Evolutionary conservation across 2,888 invertebrate species (phyloP).

Genomic region (Cheilosia variabilis): DNA sequence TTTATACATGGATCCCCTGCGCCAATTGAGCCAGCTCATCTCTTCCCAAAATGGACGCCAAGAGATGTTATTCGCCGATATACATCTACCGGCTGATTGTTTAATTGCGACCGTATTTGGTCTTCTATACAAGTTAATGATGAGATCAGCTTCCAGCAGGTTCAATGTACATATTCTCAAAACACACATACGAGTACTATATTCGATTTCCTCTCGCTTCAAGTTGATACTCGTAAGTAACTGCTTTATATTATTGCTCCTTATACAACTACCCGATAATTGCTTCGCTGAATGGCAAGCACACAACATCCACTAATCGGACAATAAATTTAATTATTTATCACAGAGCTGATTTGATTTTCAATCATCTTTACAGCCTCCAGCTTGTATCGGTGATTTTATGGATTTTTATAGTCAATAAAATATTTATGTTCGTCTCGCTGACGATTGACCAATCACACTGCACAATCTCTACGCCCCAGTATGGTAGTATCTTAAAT

Average conservation of each 20-base stretch:
- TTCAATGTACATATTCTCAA: neutral
- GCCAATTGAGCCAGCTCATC: neutral
- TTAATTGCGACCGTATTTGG: slow-evolving; percentile 23
- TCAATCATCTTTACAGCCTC: neutral
- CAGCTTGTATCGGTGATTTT: neutral
- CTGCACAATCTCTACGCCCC: slow-evolving; percentile 32
- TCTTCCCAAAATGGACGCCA: neutral
- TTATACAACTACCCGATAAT: neutral
- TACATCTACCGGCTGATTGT: slow-evolving; percentile 6
- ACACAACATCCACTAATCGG: too few species aligned
- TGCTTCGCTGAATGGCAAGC: neutral
- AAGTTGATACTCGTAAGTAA: neutral
- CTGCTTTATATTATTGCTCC: neutral
- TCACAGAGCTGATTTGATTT: neutral
- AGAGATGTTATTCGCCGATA: slow-evolving; percentile 6
- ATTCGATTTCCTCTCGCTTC: neutral
- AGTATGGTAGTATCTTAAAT: slow-evolving; percentile 9
- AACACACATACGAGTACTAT: neutral
- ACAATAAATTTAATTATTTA: too few species aligned
- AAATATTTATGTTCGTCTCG: slow-evolving; percentile 1
- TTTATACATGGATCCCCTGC: neutral
- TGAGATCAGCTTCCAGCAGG: slow-evolving; percentile 21
- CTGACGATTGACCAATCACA: slow-evolving; percentile 4
- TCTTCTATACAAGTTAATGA: neutral
- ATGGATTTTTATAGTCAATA: neutral